Evolutionary conservation across 2,888 invertebrate species (phyloP).

Genomic region (Quadroppia sp.): DNA sequence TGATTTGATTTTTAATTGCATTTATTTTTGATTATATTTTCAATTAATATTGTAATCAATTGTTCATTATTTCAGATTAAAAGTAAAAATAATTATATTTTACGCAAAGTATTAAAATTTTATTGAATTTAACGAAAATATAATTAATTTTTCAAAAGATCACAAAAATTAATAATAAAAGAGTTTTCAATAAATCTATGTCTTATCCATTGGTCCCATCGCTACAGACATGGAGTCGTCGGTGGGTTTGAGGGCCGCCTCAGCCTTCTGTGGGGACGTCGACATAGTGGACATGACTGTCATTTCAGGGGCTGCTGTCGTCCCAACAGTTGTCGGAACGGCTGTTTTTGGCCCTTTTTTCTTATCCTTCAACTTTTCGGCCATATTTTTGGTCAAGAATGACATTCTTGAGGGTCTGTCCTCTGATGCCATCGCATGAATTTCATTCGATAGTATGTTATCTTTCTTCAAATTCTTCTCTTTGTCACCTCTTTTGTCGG

Average conservation of each 20-base stretch:
- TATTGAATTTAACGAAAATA: no score
- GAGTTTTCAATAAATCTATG: not conserved
- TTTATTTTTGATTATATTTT: no score
- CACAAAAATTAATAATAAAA: no score
- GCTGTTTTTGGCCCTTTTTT: not conserved
- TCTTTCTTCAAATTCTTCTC: no score
- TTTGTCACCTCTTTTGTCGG: not conserved
- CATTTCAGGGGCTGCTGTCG: not conserved
- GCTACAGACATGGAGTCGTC: constrained; percentile 21
- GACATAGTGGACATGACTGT: not conserved
- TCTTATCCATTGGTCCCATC: not conserved
- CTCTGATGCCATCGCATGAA: no score
- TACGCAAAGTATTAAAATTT: no score
- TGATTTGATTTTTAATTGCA: no score
- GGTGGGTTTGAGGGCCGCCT: constrained; percentile 1
- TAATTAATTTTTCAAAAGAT: no score
- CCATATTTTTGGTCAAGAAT: not conserved
- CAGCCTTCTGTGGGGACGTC: not conserved
- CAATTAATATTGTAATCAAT: no score
- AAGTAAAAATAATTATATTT: no score
- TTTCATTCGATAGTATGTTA: not conserved
- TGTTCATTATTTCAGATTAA: no score
- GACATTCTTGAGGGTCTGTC: not conserved
- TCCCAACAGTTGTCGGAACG: not conserved
- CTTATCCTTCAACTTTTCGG: not conserved